phyloP scores from a whole-genome alignment of 2,888 invertebrate genomes.

The Tryphoninae sp. region DNA sequence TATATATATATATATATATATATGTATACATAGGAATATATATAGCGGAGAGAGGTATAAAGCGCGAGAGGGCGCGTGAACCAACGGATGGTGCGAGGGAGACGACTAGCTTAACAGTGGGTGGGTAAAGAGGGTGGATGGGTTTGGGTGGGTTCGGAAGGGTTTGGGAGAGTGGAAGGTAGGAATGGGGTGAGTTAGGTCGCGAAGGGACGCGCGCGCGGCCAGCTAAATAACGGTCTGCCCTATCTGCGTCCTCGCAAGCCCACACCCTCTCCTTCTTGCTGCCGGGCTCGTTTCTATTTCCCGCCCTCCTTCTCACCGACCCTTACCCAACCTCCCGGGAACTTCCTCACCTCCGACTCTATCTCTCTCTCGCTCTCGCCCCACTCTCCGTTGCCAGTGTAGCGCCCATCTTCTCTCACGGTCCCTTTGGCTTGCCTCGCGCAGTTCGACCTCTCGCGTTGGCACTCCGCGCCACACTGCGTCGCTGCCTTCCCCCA shows the following conservation, averaged over 20 bases:
- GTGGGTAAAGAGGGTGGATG: constrained; percentile 46
- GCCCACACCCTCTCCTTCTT: constrained; percentile 60
- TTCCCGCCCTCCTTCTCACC: constrained; percentile 41
- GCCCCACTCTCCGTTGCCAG: constrained; percentile 21
- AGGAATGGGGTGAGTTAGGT: constrained; percentile 72
- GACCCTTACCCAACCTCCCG: constrained; percentile 49
- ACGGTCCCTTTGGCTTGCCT: constrained; percentile 59
- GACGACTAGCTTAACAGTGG: constrained; percentile 35
- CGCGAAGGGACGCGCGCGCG: constrained; percentile 77
- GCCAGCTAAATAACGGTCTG: constrained; percentile 77
- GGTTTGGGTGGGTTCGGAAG: neutral
- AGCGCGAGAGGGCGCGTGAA: constrained; percentile 51
- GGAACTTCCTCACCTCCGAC: constrained; percentile 59
- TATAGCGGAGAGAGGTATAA: constrained; percentile 33
- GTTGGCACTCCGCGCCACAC: constrained; percentile 45
- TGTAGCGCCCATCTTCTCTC: constrained; percentile 45
- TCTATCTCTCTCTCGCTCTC: constrained; percentile 37
- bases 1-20: constrained; percentile 4
- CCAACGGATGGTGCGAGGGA: constrained; percentile 29
- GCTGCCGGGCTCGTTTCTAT: constrained; percentile 54
- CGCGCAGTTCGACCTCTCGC: constrained; percentile 65
- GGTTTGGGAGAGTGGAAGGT: constrained; percentile 38
- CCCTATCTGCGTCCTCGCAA: constrained; percentile 71
- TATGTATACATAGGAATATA: neutral
- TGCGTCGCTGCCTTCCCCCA: constrained; percentile 46